These are phyloP conservation scores for Saccostrea echinata DNA, from an alignment of 1,140 invertebrate species.

Conservation along the genomic window DNA sequence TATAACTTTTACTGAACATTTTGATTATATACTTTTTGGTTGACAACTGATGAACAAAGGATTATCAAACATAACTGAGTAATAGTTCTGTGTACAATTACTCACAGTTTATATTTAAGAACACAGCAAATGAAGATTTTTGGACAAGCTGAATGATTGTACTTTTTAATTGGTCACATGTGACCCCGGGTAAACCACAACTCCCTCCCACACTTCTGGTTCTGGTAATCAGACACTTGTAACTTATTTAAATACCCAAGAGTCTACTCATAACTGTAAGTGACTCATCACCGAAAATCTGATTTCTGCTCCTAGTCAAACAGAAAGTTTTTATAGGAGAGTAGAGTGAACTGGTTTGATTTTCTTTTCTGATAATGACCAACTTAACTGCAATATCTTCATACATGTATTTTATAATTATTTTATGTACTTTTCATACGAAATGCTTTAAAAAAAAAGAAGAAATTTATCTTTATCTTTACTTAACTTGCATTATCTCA, in stretches of 20 bases:
- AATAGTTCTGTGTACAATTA: background rate
- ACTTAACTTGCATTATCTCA: too few relatives aligned
- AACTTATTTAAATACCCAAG: background rate
- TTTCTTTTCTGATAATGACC: too few relatives aligned
- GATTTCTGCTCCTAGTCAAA: slow-evolving; percentile 28
- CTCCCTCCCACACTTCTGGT: background rate
- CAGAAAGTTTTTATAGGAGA: background rate
- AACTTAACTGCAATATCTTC: too few relatives aligned
- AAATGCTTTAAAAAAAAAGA: too few relatives aligned
- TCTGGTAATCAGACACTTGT: background rate
- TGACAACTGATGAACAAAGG: too few relatives aligned
- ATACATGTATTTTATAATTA: too few relatives aligned
- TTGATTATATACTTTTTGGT: too few relatives aligned
- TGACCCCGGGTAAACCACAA: background rate
- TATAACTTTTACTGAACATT: too few relatives aligned
- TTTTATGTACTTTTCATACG: too few relatives aligned
- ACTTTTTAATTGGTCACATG: background rate
- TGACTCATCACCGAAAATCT: background rate
- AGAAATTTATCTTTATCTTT: too few relatives aligned
- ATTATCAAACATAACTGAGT: background rate
- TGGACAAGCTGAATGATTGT: background rate
- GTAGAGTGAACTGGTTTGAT: background rate
- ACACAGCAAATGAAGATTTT: background rate
- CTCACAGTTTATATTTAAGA: background rate
- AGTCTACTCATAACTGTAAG: background rate